Percentiles rank a stretch among this genome's conserved stretches.
Evolutionary conservation across 1,140 invertebrate genomes (phyloP).

Genomic region (Drosophila pallidifrons): DNA sequence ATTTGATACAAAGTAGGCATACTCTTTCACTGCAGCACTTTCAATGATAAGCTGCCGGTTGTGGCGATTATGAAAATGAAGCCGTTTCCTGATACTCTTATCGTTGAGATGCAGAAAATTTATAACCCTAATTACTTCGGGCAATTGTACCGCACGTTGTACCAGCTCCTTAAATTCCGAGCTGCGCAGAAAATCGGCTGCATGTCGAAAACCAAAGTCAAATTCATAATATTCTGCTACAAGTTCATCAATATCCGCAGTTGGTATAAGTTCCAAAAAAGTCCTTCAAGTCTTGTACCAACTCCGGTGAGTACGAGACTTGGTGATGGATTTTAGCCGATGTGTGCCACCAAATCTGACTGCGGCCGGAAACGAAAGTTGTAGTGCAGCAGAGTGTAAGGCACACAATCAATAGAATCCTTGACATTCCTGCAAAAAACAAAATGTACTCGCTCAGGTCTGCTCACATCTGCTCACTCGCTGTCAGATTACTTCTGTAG

Average conservation of each 20-base stretch:
- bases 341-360: conserved; percentile 3
- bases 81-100: conserved; percentile 5
- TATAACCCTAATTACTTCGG: conserved; percentile 69
- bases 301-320: conserved; percentile 65
- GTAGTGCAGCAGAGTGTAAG: conserved; percentile 36
- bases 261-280: conserved; percentile 66
- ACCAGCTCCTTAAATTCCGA: conserved; percentile 59
- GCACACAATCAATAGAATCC: conserved; percentile 1
- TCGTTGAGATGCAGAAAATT: conserved; percentile 72
- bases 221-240: conserved; percentile 69
- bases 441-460: not conserved
- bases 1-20: conserved; percentile 2
- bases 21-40: not conserved
- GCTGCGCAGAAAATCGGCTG: conserved; percentile 63
- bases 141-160: conserved; percentile 53
- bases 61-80: not conserved
- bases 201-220: conserved; percentile 72
- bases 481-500: conserved; percentile 19
- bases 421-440: conserved; percentile 10
- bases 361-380: not conserved
- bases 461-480: conserved; percentile 1
- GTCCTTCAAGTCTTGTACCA: conserved; percentile 64
- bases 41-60: not conserved
- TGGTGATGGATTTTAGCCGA: not conserved
- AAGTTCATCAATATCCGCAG: conserved; percentile 57